Evolutionary conservation across 2,888 invertebrate species (phyloP).

Genomic region (Protodeltote pygarga): DNA sequence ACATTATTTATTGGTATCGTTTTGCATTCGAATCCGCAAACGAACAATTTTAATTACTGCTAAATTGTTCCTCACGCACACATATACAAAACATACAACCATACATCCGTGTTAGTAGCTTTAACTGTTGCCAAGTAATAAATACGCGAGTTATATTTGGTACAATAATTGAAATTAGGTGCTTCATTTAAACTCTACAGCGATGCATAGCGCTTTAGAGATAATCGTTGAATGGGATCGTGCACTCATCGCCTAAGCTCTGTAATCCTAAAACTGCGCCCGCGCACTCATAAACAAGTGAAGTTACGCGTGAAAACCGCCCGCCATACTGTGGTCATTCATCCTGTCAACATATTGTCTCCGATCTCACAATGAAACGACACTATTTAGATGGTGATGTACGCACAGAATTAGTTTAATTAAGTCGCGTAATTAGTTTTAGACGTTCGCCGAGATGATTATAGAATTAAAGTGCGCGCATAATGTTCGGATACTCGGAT

Average conservation of each 20-base stretch:
- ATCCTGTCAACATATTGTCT: slow-evolving; percentile 86
- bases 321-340: slow-evolving; percentile 82
- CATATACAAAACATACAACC: slow-evolving; percentile 45
- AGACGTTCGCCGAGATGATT: slow-evolving; percentile 62
- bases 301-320: slow-evolving; percentile 80
- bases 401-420: slow-evolving; percentile 80
- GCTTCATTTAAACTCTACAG: slow-evolving; percentile 74
- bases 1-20: slow-evolving; percentile 52
- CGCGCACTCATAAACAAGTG: slow-evolving; percentile 80
- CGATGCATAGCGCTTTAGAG: slow-evolving; percentile 74
- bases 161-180: slow-evolving; percentile 86
- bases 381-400: slow-evolving; percentile 82
- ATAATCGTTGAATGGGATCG: slow-evolving; percentile 82
- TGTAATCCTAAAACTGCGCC: slow-evolving; percentile 81
- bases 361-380: slow-evolving; percentile 78
- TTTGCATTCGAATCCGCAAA: slow-evolving; percentile 62
- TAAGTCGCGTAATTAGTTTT: slow-evolving; percentile 81
- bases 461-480: slow-evolving; percentile 61
- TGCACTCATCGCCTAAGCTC: slow-evolving; percentile 81
- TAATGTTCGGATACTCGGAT: slow-evolving; percentile 57
- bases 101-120: slow-evolving; percentile 52
- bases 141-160: slow-evolving; percentile 83
- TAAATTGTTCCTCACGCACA: slow-evolving; percentile 73
- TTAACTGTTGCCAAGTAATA: slow-evolving; percentile 82
- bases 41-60: slow-evolving; percentile 78